Conservation (phyloP, 2,113 vertebrate species). For the Pseudonaja textilis region DNA sequence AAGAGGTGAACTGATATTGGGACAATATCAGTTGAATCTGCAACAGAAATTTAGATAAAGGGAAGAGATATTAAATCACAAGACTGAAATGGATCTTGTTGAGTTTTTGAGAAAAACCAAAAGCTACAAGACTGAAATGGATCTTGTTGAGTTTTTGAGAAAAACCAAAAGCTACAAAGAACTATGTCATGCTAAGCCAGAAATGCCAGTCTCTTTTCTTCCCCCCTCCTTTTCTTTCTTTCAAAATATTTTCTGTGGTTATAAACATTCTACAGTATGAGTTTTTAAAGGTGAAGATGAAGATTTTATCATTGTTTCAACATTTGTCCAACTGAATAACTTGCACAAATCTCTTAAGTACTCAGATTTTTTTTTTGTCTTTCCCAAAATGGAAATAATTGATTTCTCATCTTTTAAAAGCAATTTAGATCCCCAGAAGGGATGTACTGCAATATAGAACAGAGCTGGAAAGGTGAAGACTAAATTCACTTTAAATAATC, state of each 20-base stretch:
- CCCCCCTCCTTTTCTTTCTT: not conserved
- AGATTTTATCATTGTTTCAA: not conserved
- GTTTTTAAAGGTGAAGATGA: not conserved
- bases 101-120: slow-evolving; percentile 7
- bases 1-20: not conserved
- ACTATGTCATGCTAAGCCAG: not conserved
- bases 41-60: not conserved
- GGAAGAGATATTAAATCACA: not conserved
- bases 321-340: not conserved
- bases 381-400: slow-evolving; percentile 6
- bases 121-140: slow-evolving; percentile 16
- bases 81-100: not conserved
- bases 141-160: not conserved
- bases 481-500: not conserved
- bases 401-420: slow-evolving; percentile 18
- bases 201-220: not conserved
- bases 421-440: slow-evolving; percentile 6
- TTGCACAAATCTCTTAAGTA: not conserved
- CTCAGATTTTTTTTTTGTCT: not conserved
- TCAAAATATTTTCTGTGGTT: not conserved
- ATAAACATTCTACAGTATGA: not conserved
- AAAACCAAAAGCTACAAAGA: slow-evolving; percentile 9
- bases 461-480: not conserved
- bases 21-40: not conserved
- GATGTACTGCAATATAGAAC: not conserved